These are phyloP conservation scores for Ophiothrix spiculata DNA, from an alignment of 35 echinoderm and acorn worm genomes.

Conservation along the genomic window DNA sequence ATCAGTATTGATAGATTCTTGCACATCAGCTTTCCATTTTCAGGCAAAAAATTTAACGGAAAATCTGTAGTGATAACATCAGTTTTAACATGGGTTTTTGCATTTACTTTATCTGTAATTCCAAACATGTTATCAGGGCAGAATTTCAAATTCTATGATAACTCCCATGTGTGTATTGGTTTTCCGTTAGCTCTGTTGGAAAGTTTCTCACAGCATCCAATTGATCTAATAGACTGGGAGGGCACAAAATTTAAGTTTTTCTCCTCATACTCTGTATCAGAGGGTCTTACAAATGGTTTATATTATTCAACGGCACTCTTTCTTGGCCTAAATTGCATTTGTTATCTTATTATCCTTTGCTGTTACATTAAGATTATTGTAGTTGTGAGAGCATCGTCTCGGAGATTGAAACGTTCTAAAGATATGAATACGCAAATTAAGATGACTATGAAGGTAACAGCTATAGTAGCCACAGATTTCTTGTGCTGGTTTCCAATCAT, in stretches of 20 bases:
- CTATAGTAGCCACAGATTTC: background rate
- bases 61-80: background rate
- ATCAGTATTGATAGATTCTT: slow-evolving; percentile 16
- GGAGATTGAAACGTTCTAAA: background rate
- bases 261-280: background rate
- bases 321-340: background rate
- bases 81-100: background rate
- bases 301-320: background rate
- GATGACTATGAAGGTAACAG: background rate
- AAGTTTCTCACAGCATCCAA: background rate
- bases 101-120: background rate
- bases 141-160: slow-evolving; percentile 3
- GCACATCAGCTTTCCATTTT: background rate
- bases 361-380: background rate
- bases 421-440: background rate
- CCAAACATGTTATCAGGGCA: background rate
- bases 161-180: background rate
- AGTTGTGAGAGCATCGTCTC: background rate
- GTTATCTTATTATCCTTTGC: background rate
- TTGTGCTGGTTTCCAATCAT: background rate
- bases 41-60: background rate
- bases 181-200: background rate
- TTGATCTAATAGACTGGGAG: background rate
- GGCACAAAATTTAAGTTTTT: background rate
- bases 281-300: background rate